phyloP scores from a whole-genome alignment of 1,140 invertebrate genomes.

The Kradibia gibbosae region DNA sequence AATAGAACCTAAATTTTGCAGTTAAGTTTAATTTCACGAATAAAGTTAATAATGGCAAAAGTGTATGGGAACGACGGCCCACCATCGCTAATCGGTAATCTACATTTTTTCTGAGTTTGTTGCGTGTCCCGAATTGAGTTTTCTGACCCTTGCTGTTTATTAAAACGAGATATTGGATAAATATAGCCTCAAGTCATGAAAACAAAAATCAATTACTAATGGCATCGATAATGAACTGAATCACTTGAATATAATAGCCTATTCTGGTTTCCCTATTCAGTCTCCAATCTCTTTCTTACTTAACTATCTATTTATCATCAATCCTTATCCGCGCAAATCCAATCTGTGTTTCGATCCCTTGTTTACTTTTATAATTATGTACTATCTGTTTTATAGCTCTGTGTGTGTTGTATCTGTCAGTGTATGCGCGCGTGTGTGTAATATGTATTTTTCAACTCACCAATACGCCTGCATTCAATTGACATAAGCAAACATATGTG shows the following conservation, averaged over 20 bases:
- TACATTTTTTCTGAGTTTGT: slow-evolving; percentile 65
- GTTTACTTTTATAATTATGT: slow-evolving; percentile 28
- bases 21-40: too few relatives aligned
- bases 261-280: background rate
- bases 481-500: background rate
- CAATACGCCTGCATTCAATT: slow-evolving; percentile 27
- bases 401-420: slow-evolving; percentile 43
- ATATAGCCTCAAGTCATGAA: background rate
- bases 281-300: background rate
- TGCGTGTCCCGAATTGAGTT: slow-evolving; percentile 60
- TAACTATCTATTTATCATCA: background rate
- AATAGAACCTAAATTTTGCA: too few relatives aligned
- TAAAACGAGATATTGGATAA: slow-evolving; percentile 19
- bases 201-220: background rate
- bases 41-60: background rate
- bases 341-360: slow-evolving; percentile 32
- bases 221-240: slow-evolving; percentile 5
- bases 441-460: slow-evolving; percentile 33
- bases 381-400: slow-evolving; percentile 35
- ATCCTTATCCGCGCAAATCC: background rate
- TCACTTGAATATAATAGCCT: background rate
- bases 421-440: slow-evolving; percentile 20
- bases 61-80: slow-evolving; percentile 55
- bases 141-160: slow-evolving; percentile 41
- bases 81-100: slow-evolving; percentile 63